Evolutionary conservation across 2,888 invertebrate genomes (phyloP), one percentile per base, ranked within the genome.

Genomic region (Mystacides longicornis): DNA sequence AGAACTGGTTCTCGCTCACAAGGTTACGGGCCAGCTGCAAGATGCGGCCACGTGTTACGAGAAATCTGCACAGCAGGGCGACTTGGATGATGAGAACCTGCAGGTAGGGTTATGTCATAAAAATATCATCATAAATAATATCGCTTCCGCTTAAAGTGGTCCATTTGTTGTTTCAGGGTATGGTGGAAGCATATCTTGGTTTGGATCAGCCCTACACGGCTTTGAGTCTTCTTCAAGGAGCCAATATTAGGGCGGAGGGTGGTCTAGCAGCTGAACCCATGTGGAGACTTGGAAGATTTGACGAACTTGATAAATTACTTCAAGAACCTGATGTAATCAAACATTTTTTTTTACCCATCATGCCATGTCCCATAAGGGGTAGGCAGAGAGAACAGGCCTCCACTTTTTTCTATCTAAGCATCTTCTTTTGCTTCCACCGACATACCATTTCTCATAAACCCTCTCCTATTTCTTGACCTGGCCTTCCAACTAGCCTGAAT

Each of bases 11-110:
- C 72, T 93, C 19, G 86, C 89, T 9, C 88, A 93, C 70, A 89
- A 92, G 65, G 86, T 91, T 37, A 86, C 87, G 2, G 93, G 93
- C 33, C 81, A 87, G 59, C 71, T 87, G 48, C 86, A 87, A 68
- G 93, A 94, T 67, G 93, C 93, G 1, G 87, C 91, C 1, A 82
- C 89, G 1, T 93, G 93, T 66, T 94, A 94, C 68, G 94, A 95
- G 69, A 81, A 87, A 60, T 78, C 92, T 51, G 83, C 89, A 0
- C 83, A 85, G 63, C 76, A 79, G 52, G 72, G 72, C 1, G 75
- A 75, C 19, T 67, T 79, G 1, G 77, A 79, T 50, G 71, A 71
- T 21, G 71, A 78, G 49, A 74, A 73, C 60, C 68, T 77, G 54
- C 72, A 73, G 66, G 77, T 74, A 65, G 54, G 16, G 9, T 11